Conservation (phyloP, 2,797 vertebrate genomes). For the Myotis vivesi region DNA sequence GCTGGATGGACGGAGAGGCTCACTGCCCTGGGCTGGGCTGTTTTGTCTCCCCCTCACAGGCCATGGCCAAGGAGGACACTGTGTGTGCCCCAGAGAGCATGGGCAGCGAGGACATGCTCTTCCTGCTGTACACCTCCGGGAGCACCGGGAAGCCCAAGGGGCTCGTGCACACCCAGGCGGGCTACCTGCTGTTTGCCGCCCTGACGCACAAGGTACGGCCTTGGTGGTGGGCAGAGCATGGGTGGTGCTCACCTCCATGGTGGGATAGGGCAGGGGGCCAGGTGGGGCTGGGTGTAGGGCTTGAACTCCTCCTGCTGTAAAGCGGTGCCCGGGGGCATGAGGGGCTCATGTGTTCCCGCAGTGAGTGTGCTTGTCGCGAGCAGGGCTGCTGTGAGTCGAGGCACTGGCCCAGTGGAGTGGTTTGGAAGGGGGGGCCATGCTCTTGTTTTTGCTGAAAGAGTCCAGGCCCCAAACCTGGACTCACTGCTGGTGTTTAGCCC, state of each 20-base stretch:
- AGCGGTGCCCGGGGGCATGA: fast-evolving
- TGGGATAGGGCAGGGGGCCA: not conserved
- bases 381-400: not conserved
- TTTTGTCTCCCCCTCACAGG: slow-evolving; percentile 79
- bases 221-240: not conserved
- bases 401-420: too few species aligned
- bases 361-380: fast-evolving
- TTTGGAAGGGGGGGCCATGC: not conserved
- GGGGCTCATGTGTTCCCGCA: not conserved
- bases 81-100: slow-evolving; percentile 90
- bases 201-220: slow-evolving; percentile 92
- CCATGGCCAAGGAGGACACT: slow-evolving; percentile 89
- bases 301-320: not conserved
- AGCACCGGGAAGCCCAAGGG: slow-evolving; percentile 97
- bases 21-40: not conserved
- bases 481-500: not conserved
- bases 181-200: slow-evolving; percentile 93
- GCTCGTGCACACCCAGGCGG: slow-evolving; percentile 95
- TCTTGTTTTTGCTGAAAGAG: not conserved
- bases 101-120: slow-evolving; percentile 94
- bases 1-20: not conserved
- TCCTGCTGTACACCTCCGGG: slow-evolving; percentile 95
- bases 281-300: not conserved
- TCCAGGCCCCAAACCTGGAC: not conserved
- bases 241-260: not conserved